Conservation (phyloP, 2,888 invertebrate genomes). For the Agrilus biguttatus region DNA sequence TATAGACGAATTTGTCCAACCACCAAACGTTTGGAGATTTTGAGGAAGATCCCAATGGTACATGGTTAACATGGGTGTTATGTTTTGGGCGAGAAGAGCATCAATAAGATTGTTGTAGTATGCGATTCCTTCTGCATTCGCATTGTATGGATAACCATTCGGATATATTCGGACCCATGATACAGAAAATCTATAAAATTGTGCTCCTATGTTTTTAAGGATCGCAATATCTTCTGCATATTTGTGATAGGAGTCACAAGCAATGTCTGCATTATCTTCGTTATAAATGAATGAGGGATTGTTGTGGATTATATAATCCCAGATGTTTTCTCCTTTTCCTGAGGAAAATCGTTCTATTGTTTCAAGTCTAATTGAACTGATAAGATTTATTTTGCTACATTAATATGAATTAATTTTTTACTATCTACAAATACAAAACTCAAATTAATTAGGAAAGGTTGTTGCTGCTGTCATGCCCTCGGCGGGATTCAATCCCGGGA, state of each 20-base stretch:
- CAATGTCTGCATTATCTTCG: slow-evolving; percentile 39
- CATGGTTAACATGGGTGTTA: slow-evolving; percentile 33
- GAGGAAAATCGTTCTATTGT: not conserved
- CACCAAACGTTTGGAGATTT: slow-evolving; percentile 38
- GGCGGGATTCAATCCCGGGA: too few relatives aligned
- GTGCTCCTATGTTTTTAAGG: slow-evolving; percentile 39
- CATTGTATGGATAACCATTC: slow-evolving; percentile 42
- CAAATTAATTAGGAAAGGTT: too few relatives aligned
- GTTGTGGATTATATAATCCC: slow-evolving; percentile 35
- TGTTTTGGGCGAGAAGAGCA: slow-evolving; percentile 42
- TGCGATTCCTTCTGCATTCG: slow-evolving; percentile 52
- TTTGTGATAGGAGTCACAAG: slow-evolving; percentile 52
- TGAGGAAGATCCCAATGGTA: slow-evolving; percentile 24
- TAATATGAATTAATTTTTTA: too few relatives aligned
- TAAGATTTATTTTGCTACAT: too few relatives aligned
- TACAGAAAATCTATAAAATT: slow-evolving; percentile 43
- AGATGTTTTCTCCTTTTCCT: slow-evolving; percentile 35
- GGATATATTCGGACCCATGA: slow-evolving; percentile 55
- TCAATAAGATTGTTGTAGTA: slow-evolving; percentile 64
- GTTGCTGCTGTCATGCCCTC: too few relatives aligned
- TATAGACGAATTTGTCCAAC: slow-evolving; percentile 44
- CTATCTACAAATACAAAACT: too few relatives aligned
- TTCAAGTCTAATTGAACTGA: too few relatives aligned
- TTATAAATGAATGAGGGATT: slow-evolving; percentile 36
- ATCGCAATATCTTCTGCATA: slow-evolving; percentile 45